These are phyloP conservation scores for Ophonus ardosiacus DNA, from an alignment of 2,888 invertebrate species.

Conservation along the genomic window DNA sequence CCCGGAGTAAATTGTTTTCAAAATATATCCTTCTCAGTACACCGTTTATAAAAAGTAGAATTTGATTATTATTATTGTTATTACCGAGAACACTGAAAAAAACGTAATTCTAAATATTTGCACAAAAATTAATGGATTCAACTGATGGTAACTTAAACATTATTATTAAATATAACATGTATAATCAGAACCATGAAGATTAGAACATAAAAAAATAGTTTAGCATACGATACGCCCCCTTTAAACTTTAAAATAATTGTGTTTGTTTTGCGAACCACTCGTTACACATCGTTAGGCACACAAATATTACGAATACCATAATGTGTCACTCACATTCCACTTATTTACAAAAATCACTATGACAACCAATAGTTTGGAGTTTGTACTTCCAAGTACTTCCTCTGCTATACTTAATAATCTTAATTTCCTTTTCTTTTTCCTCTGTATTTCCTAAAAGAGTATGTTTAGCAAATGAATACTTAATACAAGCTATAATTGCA, in stretches of 20 bases:
- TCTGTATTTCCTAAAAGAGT: conserved; percentile 28
- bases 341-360: not conserved
- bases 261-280: not conserved
- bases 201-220: not conserved
- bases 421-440: conserved; percentile 6
- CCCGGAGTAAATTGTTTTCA: no score
- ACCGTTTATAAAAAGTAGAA: no score
- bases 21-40: no score
- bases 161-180: not conserved
- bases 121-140: not conserved
- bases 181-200: not conserved
- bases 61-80: not conserved
- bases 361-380: conserved; percentile 10
- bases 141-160: not conserved
- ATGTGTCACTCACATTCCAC: conserved; percentile 4
- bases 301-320: not conserved
- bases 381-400: not conserved
- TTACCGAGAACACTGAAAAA: not conserved
- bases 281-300: not conserved
- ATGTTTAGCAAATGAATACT: conserved; percentile 58
- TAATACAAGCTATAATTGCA: conserved; percentile 56
- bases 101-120: not conserved
- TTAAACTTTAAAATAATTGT: not conserved
- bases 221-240: not conserved
- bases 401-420: not conserved